These are phyloP conservation scores for Myiotriccus ornatus DNA, from an alignment of 2,797 vertebrate genomes.

Conservation along the genomic window DNA sequence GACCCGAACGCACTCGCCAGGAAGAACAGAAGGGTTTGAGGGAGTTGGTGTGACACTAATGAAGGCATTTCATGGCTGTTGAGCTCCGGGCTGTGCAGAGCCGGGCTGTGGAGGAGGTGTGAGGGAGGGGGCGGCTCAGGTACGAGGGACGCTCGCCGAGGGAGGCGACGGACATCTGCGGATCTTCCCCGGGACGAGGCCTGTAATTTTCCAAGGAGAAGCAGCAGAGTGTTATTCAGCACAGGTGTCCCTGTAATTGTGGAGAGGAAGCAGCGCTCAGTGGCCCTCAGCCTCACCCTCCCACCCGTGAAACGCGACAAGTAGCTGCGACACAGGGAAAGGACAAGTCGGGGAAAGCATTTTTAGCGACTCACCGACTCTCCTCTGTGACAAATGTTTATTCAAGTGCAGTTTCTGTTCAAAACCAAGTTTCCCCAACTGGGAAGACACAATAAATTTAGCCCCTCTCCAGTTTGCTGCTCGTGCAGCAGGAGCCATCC, in stretches of 20 bases:
- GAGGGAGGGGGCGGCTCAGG: not conserved
- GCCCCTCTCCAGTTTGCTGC: not conserved
- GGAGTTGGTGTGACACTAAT: not conserved
- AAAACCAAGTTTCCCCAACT: not conserved
- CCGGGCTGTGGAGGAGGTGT: not conserved
- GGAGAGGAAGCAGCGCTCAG: slow-evolving; percentile 55
- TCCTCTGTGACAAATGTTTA: not conserved
- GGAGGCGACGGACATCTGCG: slow-evolving; percentile 1
- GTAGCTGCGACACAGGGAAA: not conserved
- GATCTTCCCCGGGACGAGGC: slow-evolving; percentile 7
- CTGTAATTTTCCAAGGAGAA: slow-evolving; percentile 61
- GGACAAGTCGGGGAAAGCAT: not conserved
- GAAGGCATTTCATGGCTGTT: not conserved
- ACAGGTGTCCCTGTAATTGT: slow-evolving; percentile 67
- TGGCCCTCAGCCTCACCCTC: slow-evolving; percentile 63
- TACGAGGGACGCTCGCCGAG: not conserved
- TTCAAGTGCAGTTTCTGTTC: not conserved
- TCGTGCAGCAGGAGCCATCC: not conserved
- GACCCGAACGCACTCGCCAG: not conserved
- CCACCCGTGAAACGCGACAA: slow-evolving; percentile 19
- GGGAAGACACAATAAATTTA: slow-evolving; percentile 10
- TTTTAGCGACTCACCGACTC: not conserved
- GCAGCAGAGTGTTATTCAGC: slow-evolving; percentile 52
- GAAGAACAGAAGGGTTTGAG: not conserved
- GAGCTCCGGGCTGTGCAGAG: not conserved